Evolutionary conservation across 2,888 invertebrate species (phyloP), one percentile per base, ranked within the genome.

Genomic region (Hydrotaea diabolus): DNA sequence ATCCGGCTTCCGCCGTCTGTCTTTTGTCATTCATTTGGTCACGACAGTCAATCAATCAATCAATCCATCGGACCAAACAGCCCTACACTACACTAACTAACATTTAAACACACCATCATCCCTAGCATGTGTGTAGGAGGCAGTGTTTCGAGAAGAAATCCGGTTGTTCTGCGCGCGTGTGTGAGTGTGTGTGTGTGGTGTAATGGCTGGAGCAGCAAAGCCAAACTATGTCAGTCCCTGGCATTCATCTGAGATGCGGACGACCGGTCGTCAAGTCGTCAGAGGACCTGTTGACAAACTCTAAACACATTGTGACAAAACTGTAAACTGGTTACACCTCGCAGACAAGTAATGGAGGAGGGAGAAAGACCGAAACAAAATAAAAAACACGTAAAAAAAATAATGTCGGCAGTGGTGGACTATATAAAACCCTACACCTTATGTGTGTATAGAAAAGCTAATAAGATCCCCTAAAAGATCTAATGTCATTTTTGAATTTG

Each of bases 281-380:
- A 79, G 76, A 69, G 55, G 66, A 79, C 76, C n/a, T 82, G 81
- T 85, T 82, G 84, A 85, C 84, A 85, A 62, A 77, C 76, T 82
- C 84, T 85, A 79, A 85, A 85, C 79, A 78, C 79, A 77, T 74
- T 81, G 81, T 79, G 78, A 78, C 76, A 73, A 82, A 73, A 79
- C 79, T 77, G 71, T 64, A 36, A 77, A 80, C 69, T 21, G 13
- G 39, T 39, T 39, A 46, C 7, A 26, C 49, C 9, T 55, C 8
- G 8, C n/a, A n/a, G 11, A 5, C 19, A 55, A 21, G 21, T 11
- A 19, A 31, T 4, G 55, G 7, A 13, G 39, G 39, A 39, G 13
- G 39, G 9, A 1, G 39, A 11, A 57, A 46, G 26, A 64, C 59
- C n/a, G n/a, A n/a, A n/a, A n/a, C n/a, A n/a, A n/a, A n/a, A n/a